phyloP scores from a whole-genome alignment of 2,888 invertebrate genomes.

The Drosophila conformis region DNA sequence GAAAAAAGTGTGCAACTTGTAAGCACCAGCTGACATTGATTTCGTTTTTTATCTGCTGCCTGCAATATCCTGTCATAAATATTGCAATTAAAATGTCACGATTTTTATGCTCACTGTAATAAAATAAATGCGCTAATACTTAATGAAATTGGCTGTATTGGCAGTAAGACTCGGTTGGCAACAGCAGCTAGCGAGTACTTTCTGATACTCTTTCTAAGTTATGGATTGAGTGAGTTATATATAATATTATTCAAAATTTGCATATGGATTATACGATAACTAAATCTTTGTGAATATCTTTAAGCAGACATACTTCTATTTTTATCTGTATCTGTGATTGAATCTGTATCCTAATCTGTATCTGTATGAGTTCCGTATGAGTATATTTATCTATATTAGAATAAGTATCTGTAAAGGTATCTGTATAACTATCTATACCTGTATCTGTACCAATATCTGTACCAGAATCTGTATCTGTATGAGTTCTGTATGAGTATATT shows the following conservation, averaged over 20 bases:
- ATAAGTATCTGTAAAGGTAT: neutral
- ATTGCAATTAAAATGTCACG: constrained; percentile 52
- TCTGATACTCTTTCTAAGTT: neutral
- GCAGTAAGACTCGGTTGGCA: neutral
- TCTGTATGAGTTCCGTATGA: neutral
- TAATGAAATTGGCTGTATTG: neutral
- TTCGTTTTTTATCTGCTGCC: neutral
- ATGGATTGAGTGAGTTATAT: neutral
- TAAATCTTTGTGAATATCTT: no score
- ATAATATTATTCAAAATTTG: no score
- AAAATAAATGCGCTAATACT: neutral
- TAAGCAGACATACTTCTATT: neutral
- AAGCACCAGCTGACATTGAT: constrained; percentile 31
- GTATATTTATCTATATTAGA: neutral
- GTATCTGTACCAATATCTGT: neutral
- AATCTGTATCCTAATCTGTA: neutral
- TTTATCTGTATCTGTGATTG: neutral
- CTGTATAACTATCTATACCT: neutral
- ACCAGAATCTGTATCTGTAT: neutral
- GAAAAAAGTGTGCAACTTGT: constrained; percentile 15
- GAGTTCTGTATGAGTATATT: no score
- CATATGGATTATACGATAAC: no score
- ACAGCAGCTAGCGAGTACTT: neutral
- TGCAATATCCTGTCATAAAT: constrained; percentile 43
- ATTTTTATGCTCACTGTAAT: constrained; percentile 16